phyloP scores from a whole-genome alignment of 2,797 vertebrate species.

The Protosalanx chinensis region DNA sequence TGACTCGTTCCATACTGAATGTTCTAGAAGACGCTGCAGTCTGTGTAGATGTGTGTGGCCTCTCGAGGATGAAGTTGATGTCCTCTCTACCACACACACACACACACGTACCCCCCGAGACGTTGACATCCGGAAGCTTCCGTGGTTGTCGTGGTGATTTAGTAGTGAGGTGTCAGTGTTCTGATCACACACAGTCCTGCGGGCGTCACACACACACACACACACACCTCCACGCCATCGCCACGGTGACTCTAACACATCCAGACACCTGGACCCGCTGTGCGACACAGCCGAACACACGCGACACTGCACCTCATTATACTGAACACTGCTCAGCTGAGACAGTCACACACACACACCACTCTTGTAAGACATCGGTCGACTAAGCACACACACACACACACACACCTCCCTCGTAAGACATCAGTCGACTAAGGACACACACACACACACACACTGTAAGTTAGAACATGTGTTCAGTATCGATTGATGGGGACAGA shows the following conservation, averaged over 20 bases:
- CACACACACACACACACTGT: neutral
- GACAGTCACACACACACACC: neutral
- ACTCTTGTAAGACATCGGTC: neutral
- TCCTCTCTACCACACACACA: neutral
- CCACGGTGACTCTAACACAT: neutral
- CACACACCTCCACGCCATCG: neutral
- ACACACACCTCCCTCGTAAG: neutral
- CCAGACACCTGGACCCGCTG: conserved; percentile 12
- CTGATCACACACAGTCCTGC: neutral
- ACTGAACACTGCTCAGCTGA: neutral
- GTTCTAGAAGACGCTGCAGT: conserved; percentile 4
- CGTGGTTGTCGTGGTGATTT: conserved; percentile 56
- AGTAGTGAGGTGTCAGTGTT: conserved; percentile 51
- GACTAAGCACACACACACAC: conserved; percentile 14
- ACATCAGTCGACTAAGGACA: too few relatives aligned
- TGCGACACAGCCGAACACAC: conserved; percentile 23
- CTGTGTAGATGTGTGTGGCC: conserved; percentile 58
- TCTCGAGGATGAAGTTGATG: conserved; percentile 41
- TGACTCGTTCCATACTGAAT: neutral
- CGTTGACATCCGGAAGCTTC: conserved; percentile 37
- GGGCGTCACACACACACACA: conserved; percentile 12
- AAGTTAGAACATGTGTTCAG: neutral
- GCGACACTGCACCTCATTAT: neutral
- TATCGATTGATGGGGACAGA: too few relatives aligned
- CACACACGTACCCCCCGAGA: conserved; percentile 19